phyloP scores from a whole-genome alignment of 1,140 invertebrate species.

The Hestina assimilis region DNA sequence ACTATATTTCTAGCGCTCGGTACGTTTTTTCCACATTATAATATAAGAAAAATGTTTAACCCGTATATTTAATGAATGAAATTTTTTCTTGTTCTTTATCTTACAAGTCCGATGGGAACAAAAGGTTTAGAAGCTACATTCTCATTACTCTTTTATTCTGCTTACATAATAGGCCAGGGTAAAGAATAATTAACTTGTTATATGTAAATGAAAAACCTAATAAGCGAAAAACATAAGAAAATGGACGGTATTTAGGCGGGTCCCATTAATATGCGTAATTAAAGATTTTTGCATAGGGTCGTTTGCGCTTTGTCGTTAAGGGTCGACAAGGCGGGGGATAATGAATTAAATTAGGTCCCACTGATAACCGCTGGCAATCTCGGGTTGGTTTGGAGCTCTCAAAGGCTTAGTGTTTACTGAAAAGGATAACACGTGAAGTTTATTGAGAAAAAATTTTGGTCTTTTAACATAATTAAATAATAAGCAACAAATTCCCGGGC shows the following conservation, averaged over 20 bases:
- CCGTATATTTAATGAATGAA: slow-evolving; percentile 4
- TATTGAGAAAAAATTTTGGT: not conserved
- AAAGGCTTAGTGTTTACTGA: slow-evolving; percentile 34
- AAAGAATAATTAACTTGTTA: slow-evolving; percentile 22
- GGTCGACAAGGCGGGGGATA: slow-evolving; percentile 53
- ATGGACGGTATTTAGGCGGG: slow-evolving; percentile 7
- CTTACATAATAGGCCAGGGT: slow-evolving; percentile 14
- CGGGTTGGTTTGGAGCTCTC: slow-evolving; percentile 31
- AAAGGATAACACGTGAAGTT: slow-evolving; percentile 22
- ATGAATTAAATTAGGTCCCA: slow-evolving; percentile 69
- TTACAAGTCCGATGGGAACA: slow-evolving; percentile 14
- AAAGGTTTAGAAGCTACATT: slow-evolving; percentile 21
- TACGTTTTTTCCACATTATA: no score
- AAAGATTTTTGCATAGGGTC: slow-evolving; percentile 55
- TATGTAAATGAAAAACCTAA: slow-evolving; percentile 22
- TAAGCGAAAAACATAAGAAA: slow-evolving; percentile 25
- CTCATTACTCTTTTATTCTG: slow-evolving; percentile 21
- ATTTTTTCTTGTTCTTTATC: slow-evolving; percentile 16
- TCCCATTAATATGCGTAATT: slow-evolving; percentile 22
- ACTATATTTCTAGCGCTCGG: no score
- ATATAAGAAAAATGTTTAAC: not conserved
- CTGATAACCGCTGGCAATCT: slow-evolving; percentile 65
- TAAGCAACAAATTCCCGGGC: no score
- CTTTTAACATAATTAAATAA: no score
- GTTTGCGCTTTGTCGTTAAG: slow-evolving; percentile 49